These are phyloP conservation scores for Oriolus oriolus DNA, from an alignment of 2,113 vertebrate species.

Conservation along the genomic window DNA sequence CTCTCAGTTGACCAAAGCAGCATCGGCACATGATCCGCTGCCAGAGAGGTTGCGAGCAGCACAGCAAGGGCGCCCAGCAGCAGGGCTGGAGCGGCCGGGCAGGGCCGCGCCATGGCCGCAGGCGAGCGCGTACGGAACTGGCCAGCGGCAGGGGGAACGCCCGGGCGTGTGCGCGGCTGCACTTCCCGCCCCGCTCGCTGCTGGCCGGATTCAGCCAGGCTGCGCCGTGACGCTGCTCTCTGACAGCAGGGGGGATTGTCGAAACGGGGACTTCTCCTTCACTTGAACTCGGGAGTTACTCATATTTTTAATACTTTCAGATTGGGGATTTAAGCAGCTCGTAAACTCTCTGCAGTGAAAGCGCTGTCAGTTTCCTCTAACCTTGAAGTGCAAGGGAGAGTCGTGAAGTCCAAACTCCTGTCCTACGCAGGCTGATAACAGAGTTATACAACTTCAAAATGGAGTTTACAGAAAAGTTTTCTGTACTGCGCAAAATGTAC, in stretches of 20 bases:
- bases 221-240: not conserved
- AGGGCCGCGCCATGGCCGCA: not conserved
- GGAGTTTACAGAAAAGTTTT: slow-evolving; percentile 16
- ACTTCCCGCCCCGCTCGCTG: not conserved
- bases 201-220: not conserved
- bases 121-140: accelerated
- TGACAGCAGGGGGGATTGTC: not conserved
- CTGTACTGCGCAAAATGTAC: not conserved
- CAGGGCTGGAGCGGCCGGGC: not conserved
- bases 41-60: not conserved
- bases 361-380: not conserved
- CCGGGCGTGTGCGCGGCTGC: not conserved
- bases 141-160: not conserved
- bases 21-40: slow-evolving; percentile 33
- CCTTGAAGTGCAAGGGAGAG: not conserved
- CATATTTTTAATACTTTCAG: not conserved
- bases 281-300: not conserved
- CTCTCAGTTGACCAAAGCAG: slow-evolving; percentile 67
- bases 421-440: not conserved
- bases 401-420: not conserved
- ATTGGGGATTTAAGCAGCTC: not conserved
- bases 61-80: not conserved
- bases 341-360: not conserved
- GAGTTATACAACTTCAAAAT: slow-evolving; percentile 22
- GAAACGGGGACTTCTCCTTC: not conserved